phyloP scores from a whole-genome alignment of 2,113 vertebrate species.

The Craseonycteris thonglongyai region DNA sequence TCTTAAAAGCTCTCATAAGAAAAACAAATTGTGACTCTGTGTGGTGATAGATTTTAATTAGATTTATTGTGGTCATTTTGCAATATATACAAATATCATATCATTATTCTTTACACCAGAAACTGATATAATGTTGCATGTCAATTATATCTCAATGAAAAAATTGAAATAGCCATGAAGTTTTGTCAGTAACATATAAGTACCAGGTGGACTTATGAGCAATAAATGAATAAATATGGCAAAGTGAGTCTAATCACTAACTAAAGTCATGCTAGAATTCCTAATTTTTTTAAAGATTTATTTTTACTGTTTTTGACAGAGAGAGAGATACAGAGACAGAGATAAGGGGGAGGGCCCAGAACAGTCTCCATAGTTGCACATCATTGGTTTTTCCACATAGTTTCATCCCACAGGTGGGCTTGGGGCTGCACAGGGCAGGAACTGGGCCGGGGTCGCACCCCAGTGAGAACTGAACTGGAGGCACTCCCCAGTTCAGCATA shows the following conservation, averaged over 20 bases:
- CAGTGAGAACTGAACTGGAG: too few species aligned
- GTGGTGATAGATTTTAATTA: not conserved
- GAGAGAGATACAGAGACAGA: too few species aligned
- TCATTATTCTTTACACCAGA: not conserved
- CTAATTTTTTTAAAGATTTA: too few species aligned
- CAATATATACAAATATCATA: not conserved
- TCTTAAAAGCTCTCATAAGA: not conserved
- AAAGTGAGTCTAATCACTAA: not conserved
- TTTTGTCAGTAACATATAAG: not conserved
- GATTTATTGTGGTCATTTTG: not conserved
- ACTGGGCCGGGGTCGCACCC: too few species aligned
- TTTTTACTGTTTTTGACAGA: too few species aligned
- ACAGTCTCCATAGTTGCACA: too few species aligned
- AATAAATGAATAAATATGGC: not conserved
- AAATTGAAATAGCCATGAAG: not conserved
- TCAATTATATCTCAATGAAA: not conserved
- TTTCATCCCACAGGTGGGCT: too few species aligned
- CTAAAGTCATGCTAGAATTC: not conserved
- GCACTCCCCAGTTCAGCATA: too few species aligned
- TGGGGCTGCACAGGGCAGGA: too few species aligned
- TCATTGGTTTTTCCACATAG: too few species aligned
- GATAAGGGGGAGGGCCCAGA: too few species aligned
- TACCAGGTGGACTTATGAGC: not conserved
- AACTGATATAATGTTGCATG: not conserved
- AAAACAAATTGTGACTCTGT: too few species aligned